Evolutionary conservation across 37 sponge, comb jelly and placozoan species (phyloP).

Genomic region (Cladorhizidae sp.): DNA sequence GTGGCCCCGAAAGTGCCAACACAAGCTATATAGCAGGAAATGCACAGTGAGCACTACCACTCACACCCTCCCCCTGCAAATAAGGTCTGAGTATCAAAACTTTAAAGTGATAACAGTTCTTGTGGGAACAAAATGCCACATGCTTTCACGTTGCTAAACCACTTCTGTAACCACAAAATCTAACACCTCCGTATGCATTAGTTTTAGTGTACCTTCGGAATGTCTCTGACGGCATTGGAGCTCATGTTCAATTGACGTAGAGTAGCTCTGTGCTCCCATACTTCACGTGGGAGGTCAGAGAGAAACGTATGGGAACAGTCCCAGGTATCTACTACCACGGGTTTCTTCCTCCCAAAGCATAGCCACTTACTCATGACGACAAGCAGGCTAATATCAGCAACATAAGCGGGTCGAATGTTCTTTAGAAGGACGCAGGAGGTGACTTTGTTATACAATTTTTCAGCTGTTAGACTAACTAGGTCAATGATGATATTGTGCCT

Average conservation of each 20-base stretch:
- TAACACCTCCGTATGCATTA: not conserved
- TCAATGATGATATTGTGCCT: too few relatives aligned
- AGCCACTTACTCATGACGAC: conserved; percentile 22
- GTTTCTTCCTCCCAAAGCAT: not conserved
- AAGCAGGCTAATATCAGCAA: not conserved
- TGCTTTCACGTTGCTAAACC: too few relatives aligned
- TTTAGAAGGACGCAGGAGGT: too few relatives aligned
- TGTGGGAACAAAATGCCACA: not conserved
- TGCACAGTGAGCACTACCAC: not conserved
- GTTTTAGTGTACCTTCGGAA: conserved; percentile 47
- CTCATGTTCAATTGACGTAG: conserved; percentile 27
- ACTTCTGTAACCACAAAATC: not conserved
- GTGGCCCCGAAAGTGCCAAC: too few relatives aligned
- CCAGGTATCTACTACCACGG: conserved; percentile 20
- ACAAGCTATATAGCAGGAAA: too few relatives aligned
- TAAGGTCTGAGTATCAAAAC: not conserved
- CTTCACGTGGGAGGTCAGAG: conserved; percentile 42
- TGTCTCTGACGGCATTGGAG: conserved; percentile 43
- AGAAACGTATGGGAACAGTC: conserved; percentile 43
- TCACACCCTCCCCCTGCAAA: not conserved
- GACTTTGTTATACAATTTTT: too few relatives aligned
- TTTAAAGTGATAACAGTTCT: too few relatives aligned
- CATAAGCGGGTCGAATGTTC: too few relatives aligned
- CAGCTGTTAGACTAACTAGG: too few relatives aligned
- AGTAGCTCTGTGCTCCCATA: conserved; percentile 24